Evolutionary conservation across 2,797 vertebrate species (phyloP), one percentile per base, ranked within the genome.

Genomic region (Spatula versicolor): DNA sequence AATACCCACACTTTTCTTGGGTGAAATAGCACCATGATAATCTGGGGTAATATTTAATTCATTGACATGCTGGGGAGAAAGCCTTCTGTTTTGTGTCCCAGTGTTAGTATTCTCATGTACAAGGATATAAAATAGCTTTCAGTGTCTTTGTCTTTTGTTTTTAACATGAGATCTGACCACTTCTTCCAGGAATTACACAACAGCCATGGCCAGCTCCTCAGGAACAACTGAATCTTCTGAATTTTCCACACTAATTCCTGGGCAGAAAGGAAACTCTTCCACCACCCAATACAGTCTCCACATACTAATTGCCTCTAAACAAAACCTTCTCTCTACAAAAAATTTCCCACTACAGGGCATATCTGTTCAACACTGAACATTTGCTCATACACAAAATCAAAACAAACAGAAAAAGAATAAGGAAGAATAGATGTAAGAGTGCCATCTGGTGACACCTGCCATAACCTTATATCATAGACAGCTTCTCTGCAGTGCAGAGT

Each of bases 371-470:
- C 7, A 31, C 67, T 23, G 37, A 86, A 46, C 45, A 14, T 37
- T 90, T 56, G 33, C 41, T 83, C 45, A 0, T 21, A 73, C 85
- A 33, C 35, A 74, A 85, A 55, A 19, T 31, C 56, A 74, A 87
- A 73, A 77, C 19, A 86, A 93, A 81, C 28, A 82, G 48, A 35
- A 30, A 59, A 68, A 11, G 23, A 62, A 18, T 20, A 48, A 60
- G 64, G 64, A 54, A 87, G 83, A 77, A 71, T 58, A 82, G 83
- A 95, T 88, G 86, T 94, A 92, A 95, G 74, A 94, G 94, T 95
- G 93, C 88, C 94, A 92, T 48, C 95, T 95, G 95, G 93, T 93
- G 94, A 91, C 86, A 92, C 82, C 88, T 77, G 92, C 75, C 81
- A 91, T 52, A 82, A 90, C 75, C 72, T 9, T 54, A 3, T n/a